Evolutionary conservation across 1,140 invertebrate species (phyloP).

Genomic region (Brachionus plicatilis): DNA sequence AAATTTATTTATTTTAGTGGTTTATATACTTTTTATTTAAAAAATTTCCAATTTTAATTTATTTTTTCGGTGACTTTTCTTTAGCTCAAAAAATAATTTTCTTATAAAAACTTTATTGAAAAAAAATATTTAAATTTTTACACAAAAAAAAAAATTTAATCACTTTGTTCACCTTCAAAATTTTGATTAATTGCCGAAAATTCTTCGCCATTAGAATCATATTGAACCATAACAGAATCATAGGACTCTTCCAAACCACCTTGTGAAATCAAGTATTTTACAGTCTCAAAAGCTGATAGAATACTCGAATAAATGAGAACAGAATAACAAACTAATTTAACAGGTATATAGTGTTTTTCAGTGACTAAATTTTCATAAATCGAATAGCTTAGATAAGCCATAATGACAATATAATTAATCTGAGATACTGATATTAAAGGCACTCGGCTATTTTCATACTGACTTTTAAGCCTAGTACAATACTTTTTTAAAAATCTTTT

Average conservation of each 20-base stretch:
- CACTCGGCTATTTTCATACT: not conserved
- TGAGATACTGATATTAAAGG: constrained; percentile 9
- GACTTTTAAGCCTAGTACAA: not conserved
- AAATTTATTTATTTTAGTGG: too few species aligned
- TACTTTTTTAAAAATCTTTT: not conserved
- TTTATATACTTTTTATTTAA: too few species aligned
- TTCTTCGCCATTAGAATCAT: not conserved
- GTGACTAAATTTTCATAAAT: constrained; percentile 37
- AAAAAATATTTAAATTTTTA: not conserved
- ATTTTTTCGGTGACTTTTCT: not conserved
- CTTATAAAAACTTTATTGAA: not conserved
- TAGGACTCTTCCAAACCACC: not conserved
- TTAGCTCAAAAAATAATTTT: not conserved
- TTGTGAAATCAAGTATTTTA: constrained; percentile 31
- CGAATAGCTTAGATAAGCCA: not conserved
- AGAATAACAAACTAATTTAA: constrained; percentile 30
- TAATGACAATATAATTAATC: constrained; percentile 14
- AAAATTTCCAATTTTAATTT: too few species aligned
- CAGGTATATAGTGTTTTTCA: constrained; percentile 25
- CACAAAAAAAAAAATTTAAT: not conserved
- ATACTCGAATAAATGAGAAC: constrained; percentile 31
- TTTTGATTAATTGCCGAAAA: not conserved
- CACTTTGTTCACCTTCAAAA: not conserved
- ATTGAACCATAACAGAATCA: not conserved
- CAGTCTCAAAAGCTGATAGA: constrained; percentile 17